Conservation (phyloP, 1,140 invertebrate genomes). For the Ditylenchus dipsaci region DNA sequence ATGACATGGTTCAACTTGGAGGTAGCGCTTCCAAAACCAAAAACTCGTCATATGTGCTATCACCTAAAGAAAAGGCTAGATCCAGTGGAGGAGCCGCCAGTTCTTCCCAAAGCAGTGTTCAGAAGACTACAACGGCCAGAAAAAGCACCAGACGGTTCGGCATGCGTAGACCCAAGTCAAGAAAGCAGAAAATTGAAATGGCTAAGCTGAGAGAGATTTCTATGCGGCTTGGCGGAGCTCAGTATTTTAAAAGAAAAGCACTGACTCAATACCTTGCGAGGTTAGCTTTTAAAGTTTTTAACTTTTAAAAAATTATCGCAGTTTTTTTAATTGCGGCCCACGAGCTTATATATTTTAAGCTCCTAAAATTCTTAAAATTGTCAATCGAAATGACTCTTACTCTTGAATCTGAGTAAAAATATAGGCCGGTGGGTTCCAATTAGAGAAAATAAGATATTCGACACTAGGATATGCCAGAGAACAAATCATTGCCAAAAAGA, state of each 20-base stretch:
- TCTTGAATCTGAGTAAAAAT: too few species aligned
- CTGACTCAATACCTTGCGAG: conserved; percentile 41
- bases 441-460: too few species aligned
- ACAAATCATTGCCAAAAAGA: too few species aligned
- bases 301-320: neutral
- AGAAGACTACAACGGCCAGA: neutral
- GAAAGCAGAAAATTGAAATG: conserved; percentile 43
- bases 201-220: conserved; percentile 45
- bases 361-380: too few species aligned
- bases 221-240: conserved; percentile 51
- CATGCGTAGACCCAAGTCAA: conserved; percentile 34
- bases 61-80: too few species aligned
- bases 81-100: too few species aligned
- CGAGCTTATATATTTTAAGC: neutral
- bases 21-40: too few species aligned
- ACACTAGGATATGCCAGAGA: too few species aligned
- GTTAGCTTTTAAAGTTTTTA: conserved; percentile 13
- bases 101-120: neutral
- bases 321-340: too few species aligned
- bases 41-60: too few species aligned
- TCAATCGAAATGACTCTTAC: too few species aligned
- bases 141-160: conserved; percentile 35
- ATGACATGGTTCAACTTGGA: neutral
- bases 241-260: conserved; percentile 56
- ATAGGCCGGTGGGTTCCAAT: too few species aligned